These are phyloP conservation scores for Eulemur coronatus DNA, from an alignment of 2,797 vertebrate genomes.

Conservation along the genomic window DNA sequence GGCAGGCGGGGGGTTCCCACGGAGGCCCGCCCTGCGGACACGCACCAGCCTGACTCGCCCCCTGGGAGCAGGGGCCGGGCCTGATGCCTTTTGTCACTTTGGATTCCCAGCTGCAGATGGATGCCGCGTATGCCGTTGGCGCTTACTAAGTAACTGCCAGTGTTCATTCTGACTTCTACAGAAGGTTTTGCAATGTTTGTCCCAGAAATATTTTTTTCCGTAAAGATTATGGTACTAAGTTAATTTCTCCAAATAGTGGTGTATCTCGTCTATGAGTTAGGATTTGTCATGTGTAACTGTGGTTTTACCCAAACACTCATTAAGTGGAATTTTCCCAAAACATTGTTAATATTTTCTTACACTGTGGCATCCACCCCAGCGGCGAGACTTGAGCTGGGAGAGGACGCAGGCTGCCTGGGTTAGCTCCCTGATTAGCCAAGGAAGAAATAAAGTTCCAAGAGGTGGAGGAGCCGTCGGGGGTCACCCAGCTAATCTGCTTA, in stretches of 20 bases:
- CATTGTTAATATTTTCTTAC: not conserved
- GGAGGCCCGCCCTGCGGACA: not conserved
- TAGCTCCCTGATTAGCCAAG: not conserved
- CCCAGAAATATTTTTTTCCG: not conserved
- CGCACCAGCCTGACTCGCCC: not conserved
- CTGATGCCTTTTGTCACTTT: not conserved
- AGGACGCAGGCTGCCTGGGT: not conserved
- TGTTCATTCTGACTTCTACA: not conserved
- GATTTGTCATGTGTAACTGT: not conserved
- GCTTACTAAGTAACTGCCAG: not conserved
- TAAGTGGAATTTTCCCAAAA: not conserved
- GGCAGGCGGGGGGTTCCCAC: accelerated
- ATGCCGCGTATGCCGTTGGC: not conserved
- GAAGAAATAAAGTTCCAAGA: not conserved
- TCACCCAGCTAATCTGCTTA: not conserved
- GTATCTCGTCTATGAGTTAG: not conserved
- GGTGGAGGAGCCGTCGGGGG: not conserved
- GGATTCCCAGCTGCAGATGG: not conserved
- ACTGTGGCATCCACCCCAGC: not conserved
- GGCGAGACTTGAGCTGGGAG: not conserved
- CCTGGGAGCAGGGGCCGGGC: not conserved
- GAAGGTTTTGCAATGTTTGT: not conserved
- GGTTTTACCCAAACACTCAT: not conserved
- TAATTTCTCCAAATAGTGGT: not conserved
- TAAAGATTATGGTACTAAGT: not conserved